Conservation (phyloP, 2,113 vertebrate species). For the Myxocyprinus asiaticus region DNA sequence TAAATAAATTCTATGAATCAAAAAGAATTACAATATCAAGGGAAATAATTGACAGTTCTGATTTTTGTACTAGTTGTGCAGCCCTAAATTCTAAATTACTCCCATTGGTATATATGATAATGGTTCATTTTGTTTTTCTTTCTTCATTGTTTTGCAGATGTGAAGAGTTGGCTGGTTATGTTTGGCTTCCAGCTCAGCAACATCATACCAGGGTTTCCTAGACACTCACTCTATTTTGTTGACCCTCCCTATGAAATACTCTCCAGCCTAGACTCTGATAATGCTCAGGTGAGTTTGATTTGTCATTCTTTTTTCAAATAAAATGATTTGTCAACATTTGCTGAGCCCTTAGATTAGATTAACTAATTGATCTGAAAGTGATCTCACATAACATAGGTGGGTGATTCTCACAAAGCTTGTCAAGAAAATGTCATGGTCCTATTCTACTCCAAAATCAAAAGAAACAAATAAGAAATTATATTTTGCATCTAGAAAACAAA, state of each 20-base stretch:
- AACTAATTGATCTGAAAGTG: not conserved
- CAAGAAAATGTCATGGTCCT: too few species aligned
- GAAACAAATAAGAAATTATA: too few species aligned
- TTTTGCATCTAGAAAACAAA: too few species aligned
- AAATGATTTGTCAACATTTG: not conserved
- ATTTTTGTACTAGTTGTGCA: too few species aligned
- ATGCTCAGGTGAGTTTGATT: constrained; percentile 77
- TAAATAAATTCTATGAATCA: too few species aligned
- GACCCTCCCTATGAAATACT: constrained; percentile 83
- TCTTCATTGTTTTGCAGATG: constrained; percentile 72
- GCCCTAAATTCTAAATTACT: too few species aligned
- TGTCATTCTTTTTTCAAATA: constrained; percentile 1
- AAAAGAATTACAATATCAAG: too few species aligned
- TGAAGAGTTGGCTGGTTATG: constrained; percentile 93
- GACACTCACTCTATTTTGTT: constrained; percentile 85
- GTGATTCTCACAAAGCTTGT: too few species aligned
- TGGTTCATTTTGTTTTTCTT: not conserved
- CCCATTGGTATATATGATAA: not conserved
- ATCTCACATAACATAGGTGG: too few species aligned
- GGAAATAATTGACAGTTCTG: too few species aligned
- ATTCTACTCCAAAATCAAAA: too few species aligned
- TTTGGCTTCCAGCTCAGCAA: constrained; percentile 92
- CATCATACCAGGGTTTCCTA: constrained; percentile 89
- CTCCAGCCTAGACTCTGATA: constrained; percentile 84
- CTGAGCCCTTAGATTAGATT: not conserved